These are phyloP conservation scores for Cetoscarus ocellatus DNA, from an alignment of 2,797 vertebrate genomes.

Conservation along the genomic window DNA sequence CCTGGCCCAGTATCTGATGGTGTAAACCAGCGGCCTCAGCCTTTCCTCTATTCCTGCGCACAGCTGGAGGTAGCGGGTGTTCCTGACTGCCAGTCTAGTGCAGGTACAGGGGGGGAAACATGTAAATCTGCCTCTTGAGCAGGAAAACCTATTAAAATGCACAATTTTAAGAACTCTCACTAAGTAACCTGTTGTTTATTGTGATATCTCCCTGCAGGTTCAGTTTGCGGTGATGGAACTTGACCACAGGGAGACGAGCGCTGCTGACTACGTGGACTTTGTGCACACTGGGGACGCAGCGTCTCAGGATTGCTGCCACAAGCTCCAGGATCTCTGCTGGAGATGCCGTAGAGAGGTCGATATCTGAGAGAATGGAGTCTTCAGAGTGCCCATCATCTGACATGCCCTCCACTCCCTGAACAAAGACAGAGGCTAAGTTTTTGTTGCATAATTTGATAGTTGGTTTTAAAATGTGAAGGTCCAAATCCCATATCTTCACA, in stretches of 20 bases:
- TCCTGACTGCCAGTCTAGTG: conserved; percentile 90
- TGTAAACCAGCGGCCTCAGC: conserved; percentile 90
- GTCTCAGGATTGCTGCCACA: conserved; percentile 87
- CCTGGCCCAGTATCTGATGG: conserved; percentile 91
- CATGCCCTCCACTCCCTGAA: conserved; percentile 72
- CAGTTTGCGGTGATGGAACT: conserved; percentile 92
- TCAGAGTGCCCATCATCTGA: conserved; percentile 81
- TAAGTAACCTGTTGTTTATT: conserved; percentile 89
- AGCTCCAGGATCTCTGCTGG: conserved; percentile 87
- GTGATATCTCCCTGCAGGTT: conserved; percentile 91
- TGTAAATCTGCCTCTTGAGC: not conserved
- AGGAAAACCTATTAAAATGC: not conserved
- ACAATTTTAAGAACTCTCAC: not conserved
- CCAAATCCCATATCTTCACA: not conserved
- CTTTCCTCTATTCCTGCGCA: conserved; percentile 87
- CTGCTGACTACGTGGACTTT: conserved; percentile 88
- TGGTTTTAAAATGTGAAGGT: not conserved
- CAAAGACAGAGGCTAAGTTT: not conserved
- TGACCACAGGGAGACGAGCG: conserved; percentile 91
- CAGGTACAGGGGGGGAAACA: not conserved
- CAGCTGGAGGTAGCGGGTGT: conserved; percentile 92
- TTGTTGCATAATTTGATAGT: not conserved
- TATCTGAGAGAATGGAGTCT: conserved; percentile 89
- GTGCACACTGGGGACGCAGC: conserved; percentile 93
- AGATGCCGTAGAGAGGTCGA: conserved; percentile 81